A percentile compares a stretch with the other conserved stretches of the same genome.
These are phyloP conservation scores for Brachionus plicatilis DNA, from an alignment of 1,140 invertebrate species.

Conservation along the genomic window DNA sequence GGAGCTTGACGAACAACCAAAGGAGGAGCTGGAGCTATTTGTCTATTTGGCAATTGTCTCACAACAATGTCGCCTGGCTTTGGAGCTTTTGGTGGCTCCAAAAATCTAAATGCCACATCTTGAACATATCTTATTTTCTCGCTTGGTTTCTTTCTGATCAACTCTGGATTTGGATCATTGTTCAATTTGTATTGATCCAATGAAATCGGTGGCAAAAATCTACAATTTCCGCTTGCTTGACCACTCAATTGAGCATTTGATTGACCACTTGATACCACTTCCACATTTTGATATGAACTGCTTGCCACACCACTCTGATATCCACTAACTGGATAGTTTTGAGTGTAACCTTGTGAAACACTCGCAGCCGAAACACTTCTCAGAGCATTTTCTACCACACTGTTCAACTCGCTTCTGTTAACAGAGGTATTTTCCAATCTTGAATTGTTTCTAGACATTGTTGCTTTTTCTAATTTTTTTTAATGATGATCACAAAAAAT, in stretches of 20 bases:
- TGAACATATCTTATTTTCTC: conserved; percentile 22
- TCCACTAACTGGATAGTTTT: conserved; percentile 1
- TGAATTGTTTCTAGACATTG: background rate
- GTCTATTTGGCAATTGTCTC: background rate
- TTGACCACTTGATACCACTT: no score
- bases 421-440: background rate
- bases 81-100: conserved; percentile 26
- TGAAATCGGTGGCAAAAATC: conserved; percentile 9
- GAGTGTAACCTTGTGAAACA: background rate
- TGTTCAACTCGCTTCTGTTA: background rate
- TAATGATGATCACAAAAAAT: background rate
- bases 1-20: conserved; percentile 4
- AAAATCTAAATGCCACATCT: conserved; percentile 1
- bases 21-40: conserved; percentile 26
- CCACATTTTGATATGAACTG: background rate
- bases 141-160: conserved; percentile 13
- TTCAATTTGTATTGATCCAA: conserved; percentile 29
- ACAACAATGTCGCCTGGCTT: conserved; percentile 6
- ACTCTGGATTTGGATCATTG: conserved; percentile 38
- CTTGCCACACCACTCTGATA: background rate
- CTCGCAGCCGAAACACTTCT: background rate
- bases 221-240: conserved; percentile 3
- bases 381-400: background rate
- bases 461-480: background rate
- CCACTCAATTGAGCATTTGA: background rate